Evolutionary conservation across 2,888 invertebrate genomes (phyloP).

Genomic region (Colostygia pectinataria): DNA sequence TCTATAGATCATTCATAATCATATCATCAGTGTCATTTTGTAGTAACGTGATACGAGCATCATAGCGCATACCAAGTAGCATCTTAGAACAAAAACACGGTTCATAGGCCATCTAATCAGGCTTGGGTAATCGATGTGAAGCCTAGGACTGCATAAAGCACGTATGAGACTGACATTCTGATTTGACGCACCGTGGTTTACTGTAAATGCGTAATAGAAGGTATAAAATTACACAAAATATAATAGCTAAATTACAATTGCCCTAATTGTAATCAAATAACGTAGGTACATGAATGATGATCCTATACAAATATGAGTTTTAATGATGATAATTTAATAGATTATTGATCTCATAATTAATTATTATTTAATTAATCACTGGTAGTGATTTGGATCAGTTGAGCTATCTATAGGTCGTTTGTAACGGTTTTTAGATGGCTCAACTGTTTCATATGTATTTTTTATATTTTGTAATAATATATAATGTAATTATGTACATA

Average conservation of each 20-base stretch:
- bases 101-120: conserved; percentile 57
- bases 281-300: no score
- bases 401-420: no score
- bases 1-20: conserved; percentile 17
- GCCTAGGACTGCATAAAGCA: conserved; percentile 37
- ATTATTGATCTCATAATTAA: no score
- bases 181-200: conserved; percentile 26
- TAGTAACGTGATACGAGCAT: conserved; percentile 5
- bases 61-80: conserved; percentile 9
- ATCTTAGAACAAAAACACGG: conserved; percentile 48
- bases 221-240: conserved; percentile 1
- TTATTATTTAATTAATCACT: no score
- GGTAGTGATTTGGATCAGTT: no score
- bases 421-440: no score
- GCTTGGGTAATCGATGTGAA: conserved; percentile 45
- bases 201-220: conserved; percentile 2
- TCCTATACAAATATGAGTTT: no score
- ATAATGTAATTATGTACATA: no score
- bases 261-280: no score
- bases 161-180: conserved; percentile 31
- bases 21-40: conserved; percentile 14
- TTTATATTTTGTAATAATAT: no score
- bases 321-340: no score
- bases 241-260: not conserved
- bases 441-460: no score